A percentile compares a stretch with the other conserved stretches of the same genome.
These are phyloP conservation scores for Stercorarius parasiticus DNA, from an alignment of 2,113 vertebrate species.

Conservation along the genomic window DNA sequence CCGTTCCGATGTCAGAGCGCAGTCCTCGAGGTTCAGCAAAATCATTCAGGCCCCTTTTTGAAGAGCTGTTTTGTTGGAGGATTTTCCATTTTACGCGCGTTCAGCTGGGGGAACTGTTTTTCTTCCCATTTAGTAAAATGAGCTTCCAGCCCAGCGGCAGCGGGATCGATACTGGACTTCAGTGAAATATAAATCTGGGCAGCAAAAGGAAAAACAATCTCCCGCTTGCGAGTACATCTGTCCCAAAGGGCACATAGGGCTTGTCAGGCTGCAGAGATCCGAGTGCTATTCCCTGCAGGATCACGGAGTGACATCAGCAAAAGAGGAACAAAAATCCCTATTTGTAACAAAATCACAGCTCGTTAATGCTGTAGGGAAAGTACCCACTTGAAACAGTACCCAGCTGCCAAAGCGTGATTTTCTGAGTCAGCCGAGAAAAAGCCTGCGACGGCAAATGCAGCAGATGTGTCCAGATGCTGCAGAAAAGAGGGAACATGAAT, in stretches of 20 bases:
- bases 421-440: slow-evolving; percentile 6
- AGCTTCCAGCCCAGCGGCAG: slow-evolving; percentile 11
- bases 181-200: slow-evolving; percentile 51
- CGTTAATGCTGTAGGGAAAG: slow-evolving; percentile 3
- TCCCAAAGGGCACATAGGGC: slow-evolving; percentile 38
- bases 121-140: slow-evolving; percentile 60
- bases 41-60: neutral
- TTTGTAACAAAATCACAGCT: slow-evolving; percentile 44
- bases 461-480: slow-evolving; percentile 47
- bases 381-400: slow-evolving; percentile 44
- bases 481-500: slow-evolving; percentile 43
- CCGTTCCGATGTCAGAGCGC: neutral
- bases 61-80: slow-evolving; percentile 2
- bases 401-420: slow-evolving; percentile 17
- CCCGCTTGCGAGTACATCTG: slow-evolving; percentile 9
- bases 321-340: slow-evolving; percentile 40
- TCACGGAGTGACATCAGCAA: slow-evolving; percentile 41
- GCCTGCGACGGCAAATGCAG: rapidly evolving
- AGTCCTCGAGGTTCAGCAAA: neutral
- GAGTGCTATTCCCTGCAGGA: neutral
- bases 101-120: slow-evolving; percentile 35
- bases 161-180: slow-evolving; percentile 40
- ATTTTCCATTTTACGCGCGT: slow-evolving; percentile 8
- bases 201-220: slow-evolving; percentile 55
- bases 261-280: slow-evolving; percentile 24